These are phyloP conservation scores for Notolepis coatsorum DNA, from an alignment of 2,797 vertebrate genomes.

Conservation along the genomic window DNA sequence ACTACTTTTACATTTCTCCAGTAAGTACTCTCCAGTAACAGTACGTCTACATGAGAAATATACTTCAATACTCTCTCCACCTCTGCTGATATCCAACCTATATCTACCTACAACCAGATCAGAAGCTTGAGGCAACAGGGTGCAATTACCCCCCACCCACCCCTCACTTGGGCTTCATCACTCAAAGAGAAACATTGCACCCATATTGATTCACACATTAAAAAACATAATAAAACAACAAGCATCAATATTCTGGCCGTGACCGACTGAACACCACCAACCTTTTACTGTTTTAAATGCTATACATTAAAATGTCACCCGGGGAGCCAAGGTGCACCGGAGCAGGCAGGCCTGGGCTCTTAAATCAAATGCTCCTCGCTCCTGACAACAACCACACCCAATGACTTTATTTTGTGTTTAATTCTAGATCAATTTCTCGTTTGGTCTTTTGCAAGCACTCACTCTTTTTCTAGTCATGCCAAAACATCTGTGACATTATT, in stretches of 20 bases:
- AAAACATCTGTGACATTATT: conserved; percentile 1
- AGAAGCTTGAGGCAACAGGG: too few species aligned
- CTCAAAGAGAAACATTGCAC: conserved; percentile 25
- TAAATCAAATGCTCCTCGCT: conserved; percentile 15
- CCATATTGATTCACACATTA: conserved; percentile 38
- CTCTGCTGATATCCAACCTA: too few species aligned
- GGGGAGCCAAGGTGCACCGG: not conserved
- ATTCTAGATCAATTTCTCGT: conserved; percentile 37
- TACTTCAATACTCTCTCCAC: too few species aligned
- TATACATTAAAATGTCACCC: conserved; percentile 31
- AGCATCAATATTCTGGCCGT: conserved; percentile 34
- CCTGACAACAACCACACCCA: conserved; percentile 18
- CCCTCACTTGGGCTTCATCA: too few species aligned
- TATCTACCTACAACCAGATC: too few species aligned
- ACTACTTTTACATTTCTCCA: too few species aligned
- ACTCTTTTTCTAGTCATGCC: conserved; percentile 18
- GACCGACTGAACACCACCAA: not conserved
- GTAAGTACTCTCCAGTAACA: too few species aligned
- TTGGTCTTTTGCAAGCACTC: conserved; percentile 33
- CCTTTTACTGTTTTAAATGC: conserved; percentile 6
- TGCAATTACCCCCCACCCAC: too few species aligned
- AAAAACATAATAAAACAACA: conserved; percentile 30
- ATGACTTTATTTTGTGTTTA: conserved; percentile 37
- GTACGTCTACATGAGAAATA: too few species aligned
- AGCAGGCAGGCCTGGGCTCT: not conserved